phyloP scores from a whole-genome alignment of 2,888 invertebrate genomes.

The Tortricodes alternella region DNA sequence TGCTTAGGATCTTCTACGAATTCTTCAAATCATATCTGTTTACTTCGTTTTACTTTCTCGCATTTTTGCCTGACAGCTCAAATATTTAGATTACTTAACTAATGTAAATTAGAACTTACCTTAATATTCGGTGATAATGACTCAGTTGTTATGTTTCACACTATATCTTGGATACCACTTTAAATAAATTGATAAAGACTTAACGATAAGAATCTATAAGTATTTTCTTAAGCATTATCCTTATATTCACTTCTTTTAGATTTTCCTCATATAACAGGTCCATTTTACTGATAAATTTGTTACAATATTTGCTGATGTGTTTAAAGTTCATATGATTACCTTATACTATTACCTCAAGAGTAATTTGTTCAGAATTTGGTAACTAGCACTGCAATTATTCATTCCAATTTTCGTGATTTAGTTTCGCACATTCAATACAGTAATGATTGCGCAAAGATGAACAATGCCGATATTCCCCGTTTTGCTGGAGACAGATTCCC shows the following conservation, averaged over 20 bases:
- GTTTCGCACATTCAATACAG: constrained; percentile 32
- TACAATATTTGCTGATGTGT: neutral
- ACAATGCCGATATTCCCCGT: constrained; percentile 60
- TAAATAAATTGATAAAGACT: constrained; percentile 12
- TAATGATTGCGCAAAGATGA: constrained; percentile 48
- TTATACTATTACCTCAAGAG: too few species aligned
- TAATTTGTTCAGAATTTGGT: neutral
- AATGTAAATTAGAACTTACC: neutral
- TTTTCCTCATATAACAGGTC: neutral
- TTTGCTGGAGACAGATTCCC: constrained; percentile 54
- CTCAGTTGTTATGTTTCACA: constrained; percentile 17
- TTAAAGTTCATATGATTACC: neutral
- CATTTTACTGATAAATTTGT: neutral
- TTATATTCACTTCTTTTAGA: neutral
- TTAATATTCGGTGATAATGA: constrained; percentile 20
- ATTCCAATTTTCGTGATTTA: constrained; percentile 18
- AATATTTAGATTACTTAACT: constrained; percentile 26
- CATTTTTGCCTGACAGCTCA: constrained; percentile 25
- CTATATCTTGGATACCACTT: constrained; percentile 9
- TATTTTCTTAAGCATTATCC: neutral
- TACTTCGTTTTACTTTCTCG: constrained; percentile 15
- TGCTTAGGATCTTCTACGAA: constrained; percentile 25
- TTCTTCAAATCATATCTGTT: constrained; percentile 1
- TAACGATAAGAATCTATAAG: neutral
- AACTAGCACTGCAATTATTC: constrained; percentile 12